Base-by-base conservation (phyloP, 1,140 invertebrate species). In the Chrysopa pallens region DNA sequence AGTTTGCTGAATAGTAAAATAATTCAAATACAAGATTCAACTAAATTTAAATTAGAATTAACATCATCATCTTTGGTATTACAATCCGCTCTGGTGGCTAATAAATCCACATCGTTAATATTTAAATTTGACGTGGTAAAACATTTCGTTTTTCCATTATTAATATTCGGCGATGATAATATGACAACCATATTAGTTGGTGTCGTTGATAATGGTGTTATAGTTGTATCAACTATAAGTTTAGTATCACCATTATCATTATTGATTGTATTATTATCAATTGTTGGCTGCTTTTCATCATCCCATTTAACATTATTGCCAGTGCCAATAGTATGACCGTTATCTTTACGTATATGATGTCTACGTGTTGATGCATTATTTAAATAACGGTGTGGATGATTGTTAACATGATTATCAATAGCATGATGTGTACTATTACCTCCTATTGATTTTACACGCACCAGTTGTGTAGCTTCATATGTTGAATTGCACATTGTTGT, bases 401-500 rank as follows among this genome's bases (percentile, higher is more conserved):
- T 2, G 5, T 23, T 23, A 3, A 23, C 17, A 5, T 23, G 17
- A 23, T 23, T 23, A 23, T 23, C 17, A 23, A 23, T 5, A 23
- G 17, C 17, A 23, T 23, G 17, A 23, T 53, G 51, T n/a, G 57
- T 46, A 14, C 54, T 45, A n/a, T 57, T 55, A 11, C 54, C 55
- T 27, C 52, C 55, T 6, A 58, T 53, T 1, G 62, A 63, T 6
- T 58, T 48, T 7, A 64, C 58, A 8, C 64, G 49, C 1, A 66
- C 62, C 7, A 66, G 49, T 40, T 64, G 58, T 1, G 56, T 52
- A 1, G 58, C 60, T 11, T 66, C 63, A 39, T 42, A 42, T 12
- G 55, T 53, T 6, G 54, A 61, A 42, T 62, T 59, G 36, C 62
- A 62, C 6, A 67, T 57, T 6, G 61, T 66, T 1, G 64, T 70